Percentiles rank a stretch among this genome's conserved stretches.
Evolutionary conservation across 2,113 vertebrate genomes (phyloP).

Genomic region (Indri indri): DNA sequence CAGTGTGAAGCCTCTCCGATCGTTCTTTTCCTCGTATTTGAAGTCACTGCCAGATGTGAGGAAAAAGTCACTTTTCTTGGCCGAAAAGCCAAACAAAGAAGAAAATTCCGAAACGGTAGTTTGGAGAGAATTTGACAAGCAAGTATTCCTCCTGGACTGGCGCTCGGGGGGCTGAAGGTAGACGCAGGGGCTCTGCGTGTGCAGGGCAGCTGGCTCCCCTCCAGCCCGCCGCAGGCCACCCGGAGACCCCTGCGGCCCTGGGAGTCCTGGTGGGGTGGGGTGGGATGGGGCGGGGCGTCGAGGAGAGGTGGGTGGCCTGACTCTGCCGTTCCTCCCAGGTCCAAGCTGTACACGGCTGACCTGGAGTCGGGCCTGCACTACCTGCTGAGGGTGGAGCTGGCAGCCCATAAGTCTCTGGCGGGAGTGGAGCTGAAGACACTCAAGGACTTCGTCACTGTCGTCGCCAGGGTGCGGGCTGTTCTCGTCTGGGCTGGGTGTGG

Average conservation of each 20-base stretch:
- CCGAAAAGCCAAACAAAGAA: conserved; percentile 62
- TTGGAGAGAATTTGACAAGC: conserved; percentile 92
- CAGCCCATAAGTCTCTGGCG: conserved; percentile 88
- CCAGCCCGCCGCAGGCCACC: accelerated
- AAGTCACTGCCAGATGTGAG: conserved; percentile 90
- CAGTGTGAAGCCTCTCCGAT: conserved; percentile 92
- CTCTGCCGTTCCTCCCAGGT: conserved; percentile 79
- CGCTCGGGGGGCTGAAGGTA: accelerated
- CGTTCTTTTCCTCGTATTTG: conserved; percentile 93
- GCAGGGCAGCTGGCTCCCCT: not conserved
- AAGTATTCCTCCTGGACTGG: conserved; percentile 49
- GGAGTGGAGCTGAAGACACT: conserved; percentile 92
- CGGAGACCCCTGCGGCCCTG: not conserved
- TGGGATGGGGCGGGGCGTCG: accelerated
- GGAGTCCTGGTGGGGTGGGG: not conserved
- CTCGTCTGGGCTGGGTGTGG: not conserved
- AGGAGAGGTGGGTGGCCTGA: not conserved
- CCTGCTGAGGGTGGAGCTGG: conserved; percentile 94
- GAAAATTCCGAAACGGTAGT: conserved; percentile 39
- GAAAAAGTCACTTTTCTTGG: conserved; percentile 76
- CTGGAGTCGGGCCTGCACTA: conserved; percentile 96
- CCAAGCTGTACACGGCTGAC: conserved; percentile 91
- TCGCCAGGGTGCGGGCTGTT: conserved; percentile 88
- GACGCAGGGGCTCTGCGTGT: not conserved
- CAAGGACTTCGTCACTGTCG: conserved; percentile 91